Percentiles rank a stretch among this genome's conserved stretches.
These are phyloP conservation scores for Drosophila nigricruria DNA, from an alignment of 2,888 invertebrate genomes.

Conservation along the genomic window DNA sequence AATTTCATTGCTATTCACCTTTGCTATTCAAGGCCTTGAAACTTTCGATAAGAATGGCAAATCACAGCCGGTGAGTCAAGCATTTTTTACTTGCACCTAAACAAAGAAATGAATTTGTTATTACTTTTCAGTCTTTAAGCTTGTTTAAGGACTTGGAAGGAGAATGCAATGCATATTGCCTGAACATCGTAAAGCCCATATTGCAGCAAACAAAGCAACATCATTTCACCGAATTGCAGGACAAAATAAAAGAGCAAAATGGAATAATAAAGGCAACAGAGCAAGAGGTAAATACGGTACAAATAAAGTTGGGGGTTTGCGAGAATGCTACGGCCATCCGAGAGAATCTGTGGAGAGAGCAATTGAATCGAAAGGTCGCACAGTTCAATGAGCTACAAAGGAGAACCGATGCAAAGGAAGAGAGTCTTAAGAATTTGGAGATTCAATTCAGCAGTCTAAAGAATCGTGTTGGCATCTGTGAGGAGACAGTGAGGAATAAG, in stretches of 20 bases:
- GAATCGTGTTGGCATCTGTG: conserved; percentile 21
- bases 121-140: conserved; percentile 19
- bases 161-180: conserved; percentile 44
- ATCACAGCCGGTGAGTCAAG: conserved; percentile 17
- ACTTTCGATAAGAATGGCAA: background rate
- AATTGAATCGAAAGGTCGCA: conserved; percentile 20
- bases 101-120: background rate
- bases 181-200: conserved; percentile 37
- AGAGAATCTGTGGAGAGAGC: conserved; percentile 24
- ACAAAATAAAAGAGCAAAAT: conserved; percentile 22
- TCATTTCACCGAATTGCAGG: conserved; percentile 29
- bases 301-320: conserved; percentile 37
- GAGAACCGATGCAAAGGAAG: background rate
- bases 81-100: background rate
- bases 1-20: conserved; percentile 1
- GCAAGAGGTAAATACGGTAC: background rate
- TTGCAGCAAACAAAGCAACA: conserved; percentile 43
- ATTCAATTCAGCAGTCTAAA: background rate
- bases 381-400: conserved; percentile 27
- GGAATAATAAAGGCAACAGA: conserved; percentile 2
- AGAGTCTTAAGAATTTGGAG: conserved; percentile 7
- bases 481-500: conserved; percentile 15
- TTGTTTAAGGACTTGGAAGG: conserved; percentile 46
- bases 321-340: conserved; percentile 25
- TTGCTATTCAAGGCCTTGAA: background rate